These are phyloP conservation scores for Synergus laeviventris DNA, from an alignment of 2,888 invertebrate species.

Conservation along the genomic window DNA sequence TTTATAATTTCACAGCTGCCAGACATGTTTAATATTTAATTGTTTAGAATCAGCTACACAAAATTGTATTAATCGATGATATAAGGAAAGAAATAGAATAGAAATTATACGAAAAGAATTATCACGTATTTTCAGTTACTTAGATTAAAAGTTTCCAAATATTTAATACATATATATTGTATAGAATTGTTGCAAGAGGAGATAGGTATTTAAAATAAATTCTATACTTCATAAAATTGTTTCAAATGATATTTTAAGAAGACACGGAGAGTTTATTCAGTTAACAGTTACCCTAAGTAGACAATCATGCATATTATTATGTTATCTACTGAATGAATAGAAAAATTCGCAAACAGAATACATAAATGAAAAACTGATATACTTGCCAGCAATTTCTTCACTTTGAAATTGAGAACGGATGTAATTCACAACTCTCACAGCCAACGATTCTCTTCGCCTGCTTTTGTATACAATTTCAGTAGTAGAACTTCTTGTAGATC, in stretches of 20 bases:
- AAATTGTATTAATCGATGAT: neutral
- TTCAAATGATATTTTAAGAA: neutral
- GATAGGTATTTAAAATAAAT: neutral
- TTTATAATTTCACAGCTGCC: neutral
- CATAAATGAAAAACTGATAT: neutral
- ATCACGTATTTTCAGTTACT: neutral
- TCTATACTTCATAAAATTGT: neutral
- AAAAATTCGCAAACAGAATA: neutral
- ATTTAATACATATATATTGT: neutral
- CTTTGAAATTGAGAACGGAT: constrained; percentile 67
- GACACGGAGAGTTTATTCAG: too few species aligned
- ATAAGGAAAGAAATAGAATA: neutral
- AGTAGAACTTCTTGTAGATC: constrained; percentile 62
- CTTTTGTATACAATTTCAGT: constrained; percentile 64
- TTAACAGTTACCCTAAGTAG: neutral
- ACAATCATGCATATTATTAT: neutral
- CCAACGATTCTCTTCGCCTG: constrained; percentile 66
- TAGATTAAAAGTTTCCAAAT: neutral
- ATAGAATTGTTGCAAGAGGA: neutral
- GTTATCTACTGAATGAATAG: neutral
- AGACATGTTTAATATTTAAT: constrained; percentile 27
- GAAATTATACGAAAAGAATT: neutral
- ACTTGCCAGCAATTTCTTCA: constrained; percentile 63
- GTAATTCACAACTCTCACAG: constrained; percentile 67
- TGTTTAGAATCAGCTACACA: constrained; percentile 9